Conservation (phyloP, 2,113 vertebrate genomes). For the Candoia aspera region DNA sequence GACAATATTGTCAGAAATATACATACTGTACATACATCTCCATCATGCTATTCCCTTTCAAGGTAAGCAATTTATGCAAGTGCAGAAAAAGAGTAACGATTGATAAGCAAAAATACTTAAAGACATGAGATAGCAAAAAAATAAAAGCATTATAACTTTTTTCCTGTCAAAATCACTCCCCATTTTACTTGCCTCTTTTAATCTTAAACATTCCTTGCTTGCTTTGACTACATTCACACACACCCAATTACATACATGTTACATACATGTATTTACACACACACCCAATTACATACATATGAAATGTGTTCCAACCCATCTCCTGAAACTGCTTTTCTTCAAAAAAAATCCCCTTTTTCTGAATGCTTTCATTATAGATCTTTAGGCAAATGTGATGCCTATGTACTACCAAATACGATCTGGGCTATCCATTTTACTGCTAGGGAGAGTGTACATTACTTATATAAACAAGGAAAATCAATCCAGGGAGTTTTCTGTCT, state of each 20-base stretch:
- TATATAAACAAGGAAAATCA: conserved; percentile 1
- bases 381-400: not conserved
- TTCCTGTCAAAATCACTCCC: no score
- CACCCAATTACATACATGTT: no score
- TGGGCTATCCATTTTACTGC: not conserved
- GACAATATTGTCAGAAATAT: not conserved
- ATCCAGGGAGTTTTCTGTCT: not conserved
- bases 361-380: not conserved
- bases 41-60: not conserved
- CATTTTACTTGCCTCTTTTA: not conserved
- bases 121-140: no score
- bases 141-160: no score
- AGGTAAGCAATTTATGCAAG: not conserved
- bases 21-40: not conserved
- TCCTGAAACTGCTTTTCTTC: not conserved
- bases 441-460: not conserved
- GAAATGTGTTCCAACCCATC: not conserved
- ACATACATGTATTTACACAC: no score
- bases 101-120: not conserved
- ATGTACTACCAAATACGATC: not conserved
- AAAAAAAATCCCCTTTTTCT: not conserved
- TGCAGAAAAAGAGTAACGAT: not conserved
- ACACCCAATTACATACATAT: no score
- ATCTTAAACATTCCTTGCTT: no score
- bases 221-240: not conserved